Conservation (phyloP, 2,113 vertebrate genomes). For the Lates calcarifer region DNA sequence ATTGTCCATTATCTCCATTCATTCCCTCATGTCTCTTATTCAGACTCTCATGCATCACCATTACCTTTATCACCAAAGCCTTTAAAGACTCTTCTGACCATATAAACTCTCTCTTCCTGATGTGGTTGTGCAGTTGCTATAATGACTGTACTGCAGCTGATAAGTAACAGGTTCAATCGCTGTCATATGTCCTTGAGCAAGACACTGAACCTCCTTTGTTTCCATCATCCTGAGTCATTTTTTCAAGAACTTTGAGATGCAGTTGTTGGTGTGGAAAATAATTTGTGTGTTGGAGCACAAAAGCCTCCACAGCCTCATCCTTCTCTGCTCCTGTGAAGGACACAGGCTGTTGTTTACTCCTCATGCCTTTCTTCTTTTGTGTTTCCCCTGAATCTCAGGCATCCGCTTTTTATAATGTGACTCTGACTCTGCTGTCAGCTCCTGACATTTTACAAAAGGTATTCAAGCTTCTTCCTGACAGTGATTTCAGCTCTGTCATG, state of each 20-base stretch:
- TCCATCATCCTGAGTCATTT: constrained; percentile 6
- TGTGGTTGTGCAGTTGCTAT: too few species aligned
- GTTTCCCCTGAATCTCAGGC: not conserved
- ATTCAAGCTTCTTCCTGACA: not conserved
- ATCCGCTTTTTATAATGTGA: too few species aligned
- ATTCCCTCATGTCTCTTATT: not conserved
- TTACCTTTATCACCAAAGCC: too few species aligned
- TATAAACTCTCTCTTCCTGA: too few species aligned
- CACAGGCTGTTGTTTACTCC: not conserved
- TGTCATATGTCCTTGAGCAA: constrained; percentile 1
- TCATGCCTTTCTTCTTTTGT: not conserved
- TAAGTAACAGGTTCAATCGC: not conserved
- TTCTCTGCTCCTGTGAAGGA: not conserved
- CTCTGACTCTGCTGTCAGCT: not conserved
- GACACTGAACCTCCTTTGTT: not conserved
- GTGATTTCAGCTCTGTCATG: not conserved
- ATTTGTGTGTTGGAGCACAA: not conserved
- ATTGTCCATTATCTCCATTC: not conserved
- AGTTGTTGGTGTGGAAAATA: constrained; percentile 7
- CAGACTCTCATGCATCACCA: not conserved
- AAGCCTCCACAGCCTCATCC: not conserved
- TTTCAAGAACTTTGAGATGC: not conserved
- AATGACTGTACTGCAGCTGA: too few species aligned
- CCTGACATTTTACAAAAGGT: not conserved
- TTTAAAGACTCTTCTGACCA: too few species aligned